phyloP scores from a whole-genome alignment of 1,140 invertebrate genomes.

The Drosophila virilis region DNA sequence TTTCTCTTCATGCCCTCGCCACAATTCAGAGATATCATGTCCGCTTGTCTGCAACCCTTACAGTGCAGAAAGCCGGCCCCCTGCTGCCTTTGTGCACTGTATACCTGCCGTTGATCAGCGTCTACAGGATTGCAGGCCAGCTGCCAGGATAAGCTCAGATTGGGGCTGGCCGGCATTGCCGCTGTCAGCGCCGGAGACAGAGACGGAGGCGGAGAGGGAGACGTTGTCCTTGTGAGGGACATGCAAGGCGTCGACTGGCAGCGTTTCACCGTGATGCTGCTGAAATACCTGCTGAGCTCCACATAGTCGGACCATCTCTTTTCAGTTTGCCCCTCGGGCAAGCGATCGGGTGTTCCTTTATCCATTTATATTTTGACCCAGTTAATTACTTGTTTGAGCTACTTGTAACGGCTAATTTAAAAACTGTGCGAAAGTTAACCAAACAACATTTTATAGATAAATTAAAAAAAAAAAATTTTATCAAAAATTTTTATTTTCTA shows the following conservation, averaged over 20 bases:
- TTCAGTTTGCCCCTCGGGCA: not conserved
- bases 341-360: not conserved
- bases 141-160: conserved; percentile 35
- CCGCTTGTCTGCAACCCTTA: not conserved
- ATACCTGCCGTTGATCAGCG: not conserved
- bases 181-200: not conserved
- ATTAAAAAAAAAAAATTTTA: not conserved
- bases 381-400: not conserved
- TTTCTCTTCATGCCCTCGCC: not conserved
- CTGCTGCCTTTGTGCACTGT: not conserved
- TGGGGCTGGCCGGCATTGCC: no score
- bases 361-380: not conserved
- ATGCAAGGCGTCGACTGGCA: conserved; percentile 18
- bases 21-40: not conserved
- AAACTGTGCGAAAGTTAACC: not conserved
- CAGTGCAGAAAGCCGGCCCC: not conserved
- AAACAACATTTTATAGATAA: not conserved
- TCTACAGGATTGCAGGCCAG: conserved; percentile 34
- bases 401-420: not conserved
- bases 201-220: not conserved
- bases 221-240: not conserved
- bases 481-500: not conserved
- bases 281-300: conserved; percentile 6
- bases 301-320: conserved; percentile 23
- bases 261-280: not conserved